Conservation (phyloP, 2,888 invertebrate genomes). For the Leptinotarsa rubiginosa region DNA sequence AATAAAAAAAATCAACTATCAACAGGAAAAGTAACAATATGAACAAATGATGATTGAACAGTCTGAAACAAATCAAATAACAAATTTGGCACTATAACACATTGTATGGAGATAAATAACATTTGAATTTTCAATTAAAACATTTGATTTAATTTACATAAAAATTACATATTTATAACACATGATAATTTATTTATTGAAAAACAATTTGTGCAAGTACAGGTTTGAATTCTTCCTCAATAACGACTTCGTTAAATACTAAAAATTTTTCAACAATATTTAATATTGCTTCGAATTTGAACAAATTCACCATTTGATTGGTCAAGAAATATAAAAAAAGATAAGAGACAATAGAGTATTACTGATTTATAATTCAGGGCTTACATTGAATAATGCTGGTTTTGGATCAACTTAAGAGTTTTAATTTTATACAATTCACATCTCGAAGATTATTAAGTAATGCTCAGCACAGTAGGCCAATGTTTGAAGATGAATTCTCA, state of each 20-base stretch:
- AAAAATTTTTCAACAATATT: conserved; percentile 33
- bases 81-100: conserved; percentile 19
- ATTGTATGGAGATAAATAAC: conserved; percentile 20
- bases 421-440: conserved; percentile 4
- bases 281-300: conserved; percentile 53
- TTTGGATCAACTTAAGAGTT: conserved; percentile 11
- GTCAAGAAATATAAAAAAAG: conserved; percentile 39
- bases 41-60: background rate
- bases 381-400: conserved; percentile 42
- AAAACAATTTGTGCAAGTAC: conserved; percentile 44
- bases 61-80: conserved; percentile 10
- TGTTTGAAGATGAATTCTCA: too few relatives aligned
- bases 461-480: too few relatives aligned
- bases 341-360: conserved; percentile 45
- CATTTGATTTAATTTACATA: conserved; percentile 44
- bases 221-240: conserved; percentile 26
- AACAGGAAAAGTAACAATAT: background rate
- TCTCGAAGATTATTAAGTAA: background rate
- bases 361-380: conserved; percentile 2
- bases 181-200: conserved; percentile 34
- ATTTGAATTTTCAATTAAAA: conserved; percentile 1
- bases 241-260: conserved; percentile 13
- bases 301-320: conserved; percentile 31
- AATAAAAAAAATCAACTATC: background rate
- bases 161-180: conserved; percentile 38